Percentiles rank a stretch among this genome's conserved stretches.
Evolutionary conservation across 2,113 vertebrate genomes (phyloP).

Genomic region (Apeltes quadracus): DNA sequence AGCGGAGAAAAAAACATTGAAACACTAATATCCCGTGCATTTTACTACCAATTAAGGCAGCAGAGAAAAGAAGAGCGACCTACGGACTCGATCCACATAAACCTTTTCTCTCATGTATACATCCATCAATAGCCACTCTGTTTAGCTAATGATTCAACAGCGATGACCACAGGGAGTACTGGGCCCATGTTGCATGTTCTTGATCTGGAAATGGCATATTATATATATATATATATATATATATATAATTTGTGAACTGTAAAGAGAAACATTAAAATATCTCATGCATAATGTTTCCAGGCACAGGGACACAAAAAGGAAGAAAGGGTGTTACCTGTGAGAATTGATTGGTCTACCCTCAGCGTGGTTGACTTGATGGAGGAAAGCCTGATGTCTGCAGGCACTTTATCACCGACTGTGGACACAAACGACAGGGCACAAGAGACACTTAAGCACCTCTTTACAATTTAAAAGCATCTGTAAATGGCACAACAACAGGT

Average conservation of each 20-base stretch:
- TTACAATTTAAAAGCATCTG: constrained; percentile 13
- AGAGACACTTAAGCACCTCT: constrained; percentile 9
- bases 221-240: too few relatives aligned
- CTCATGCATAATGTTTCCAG: neutral
- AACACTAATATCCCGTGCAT: constrained; percentile 67
- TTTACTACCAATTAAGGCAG: constrained; percentile 81
- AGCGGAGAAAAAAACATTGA: constrained; percentile 50
- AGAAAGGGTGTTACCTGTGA: constrained; percentile 86
- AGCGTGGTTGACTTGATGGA: constrained; percentile 98
- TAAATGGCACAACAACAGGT: constrained; percentile 4
- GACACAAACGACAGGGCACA: constrained; percentile 44
- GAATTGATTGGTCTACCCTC: constrained; percentile 97
- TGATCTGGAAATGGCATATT: neutral
- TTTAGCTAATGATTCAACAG: constrained; percentile 19
- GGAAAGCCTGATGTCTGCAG: constrained; percentile 95
- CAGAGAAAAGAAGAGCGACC: constrained; percentile 55
- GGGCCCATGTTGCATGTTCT: neutral
- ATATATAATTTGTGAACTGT: neutral
- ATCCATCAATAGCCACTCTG: constrained; percentile 23
- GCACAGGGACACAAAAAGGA: neutral
- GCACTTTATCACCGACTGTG: constrained; percentile 98
- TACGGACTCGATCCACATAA: constrained; percentile 61
- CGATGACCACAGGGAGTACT: constrained; percentile 24
- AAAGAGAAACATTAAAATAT: neutral
- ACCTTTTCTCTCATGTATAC: constrained; percentile 26